Conservation (phyloP, 2,113 vertebrate species). For the Gorsachius goisagi region DNA sequence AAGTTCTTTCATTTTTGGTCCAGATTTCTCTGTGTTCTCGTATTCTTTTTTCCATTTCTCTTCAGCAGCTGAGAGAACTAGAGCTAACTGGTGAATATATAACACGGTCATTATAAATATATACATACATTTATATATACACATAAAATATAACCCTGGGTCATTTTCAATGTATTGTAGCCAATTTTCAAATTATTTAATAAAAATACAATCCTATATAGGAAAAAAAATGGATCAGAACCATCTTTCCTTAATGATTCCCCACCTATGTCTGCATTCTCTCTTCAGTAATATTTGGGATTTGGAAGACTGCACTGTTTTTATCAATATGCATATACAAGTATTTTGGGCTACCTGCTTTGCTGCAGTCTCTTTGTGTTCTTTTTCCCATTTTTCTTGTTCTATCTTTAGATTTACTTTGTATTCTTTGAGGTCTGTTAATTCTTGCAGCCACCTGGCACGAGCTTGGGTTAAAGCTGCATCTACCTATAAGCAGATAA, state of each 20-base stretch:
- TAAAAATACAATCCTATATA: background rate
- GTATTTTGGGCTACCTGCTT: conserved; percentile 71
- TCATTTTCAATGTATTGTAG: background rate
- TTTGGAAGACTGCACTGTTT: background rate
- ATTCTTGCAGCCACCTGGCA: conserved; percentile 83
- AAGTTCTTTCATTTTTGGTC: conserved; percentile 68
- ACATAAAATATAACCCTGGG: background rate
- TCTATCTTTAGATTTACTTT: conserved; percentile 80
- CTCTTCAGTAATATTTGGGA: background rate
- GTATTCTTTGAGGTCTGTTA: conserved; percentile 85
- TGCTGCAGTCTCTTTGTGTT: conserved; percentile 67
- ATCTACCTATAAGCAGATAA: conserved; percentile 79
- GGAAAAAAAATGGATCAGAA: background rate
- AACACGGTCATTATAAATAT: background rate
- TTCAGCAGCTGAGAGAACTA: conserved; percentile 77
- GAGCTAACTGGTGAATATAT: conserved; percentile 47
- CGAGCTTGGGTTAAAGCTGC: conserved; percentile 83
- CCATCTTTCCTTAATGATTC: background rate
- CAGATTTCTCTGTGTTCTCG: conserved; percentile 62
- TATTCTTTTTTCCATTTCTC: conserved; percentile 79
- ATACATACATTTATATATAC: background rate
- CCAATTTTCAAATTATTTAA: background rate
- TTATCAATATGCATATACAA: background rate
- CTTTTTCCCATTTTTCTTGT: conserved; percentile 82
- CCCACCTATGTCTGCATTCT: background rate